Conservation (phyloP, 1,140 invertebrate genomes). For the Sitobion miscanthi region DNA sequence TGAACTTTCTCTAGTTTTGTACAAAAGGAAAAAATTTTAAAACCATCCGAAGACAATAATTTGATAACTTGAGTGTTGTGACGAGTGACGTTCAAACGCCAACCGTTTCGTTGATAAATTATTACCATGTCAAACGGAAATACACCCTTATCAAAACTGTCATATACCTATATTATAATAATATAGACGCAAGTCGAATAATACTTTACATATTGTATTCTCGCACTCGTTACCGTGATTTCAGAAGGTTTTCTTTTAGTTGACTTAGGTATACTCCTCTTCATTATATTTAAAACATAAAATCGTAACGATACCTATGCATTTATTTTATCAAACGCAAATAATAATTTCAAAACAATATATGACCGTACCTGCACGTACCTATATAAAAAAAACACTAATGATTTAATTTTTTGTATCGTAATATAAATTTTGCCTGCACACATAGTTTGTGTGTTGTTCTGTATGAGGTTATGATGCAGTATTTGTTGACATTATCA, state of each 20-base stretch:
- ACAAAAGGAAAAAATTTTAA: neutral
- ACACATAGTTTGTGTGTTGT: no score
- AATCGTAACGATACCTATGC: neutral
- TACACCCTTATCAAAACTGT: conserved; percentile 20
- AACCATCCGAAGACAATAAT: neutral
- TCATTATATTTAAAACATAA: neutral
- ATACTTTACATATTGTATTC: neutral
- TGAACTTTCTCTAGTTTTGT: neutral
- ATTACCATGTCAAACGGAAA: conserved; percentile 7
- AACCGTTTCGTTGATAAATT: conserved; percentile 23
- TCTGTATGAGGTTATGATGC: no score
- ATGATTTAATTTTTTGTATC: no score
- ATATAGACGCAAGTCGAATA: neutral
- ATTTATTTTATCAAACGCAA: no score
- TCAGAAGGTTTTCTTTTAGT: neutral
- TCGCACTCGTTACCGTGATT: neutral
- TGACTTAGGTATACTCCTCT: neutral
- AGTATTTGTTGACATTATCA: no score
- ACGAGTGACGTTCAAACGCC: conserved; percentile 6
- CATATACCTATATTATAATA: neutral
- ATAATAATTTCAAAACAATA: neutral
- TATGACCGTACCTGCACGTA: neutral
- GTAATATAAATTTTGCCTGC: no score
- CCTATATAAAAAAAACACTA: no score
- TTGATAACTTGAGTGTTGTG: conserved; percentile 6